Evolutionary conservation across 2,797 vertebrate genomes (phyloP).

Genomic region (Hozukius guyotensis): DNA sequence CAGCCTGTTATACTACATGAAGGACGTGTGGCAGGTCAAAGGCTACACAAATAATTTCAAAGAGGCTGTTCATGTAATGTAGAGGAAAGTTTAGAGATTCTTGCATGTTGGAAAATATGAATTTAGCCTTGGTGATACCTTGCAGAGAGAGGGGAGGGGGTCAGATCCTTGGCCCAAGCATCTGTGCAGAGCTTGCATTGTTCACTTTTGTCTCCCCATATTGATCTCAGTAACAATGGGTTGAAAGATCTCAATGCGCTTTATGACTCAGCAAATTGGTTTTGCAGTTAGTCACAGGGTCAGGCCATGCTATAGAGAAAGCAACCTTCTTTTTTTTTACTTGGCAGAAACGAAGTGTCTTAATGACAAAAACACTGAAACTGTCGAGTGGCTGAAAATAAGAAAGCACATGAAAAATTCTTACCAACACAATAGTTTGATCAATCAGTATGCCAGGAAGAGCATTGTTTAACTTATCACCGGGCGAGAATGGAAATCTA

Average conservation of each 20-base stretch:
- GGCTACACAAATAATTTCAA: neutral
- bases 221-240: constrained; percentile 68
- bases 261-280: constrained; percentile 69
- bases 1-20: neutral
- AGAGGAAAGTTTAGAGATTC: neutral
- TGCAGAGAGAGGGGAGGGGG: neutral
- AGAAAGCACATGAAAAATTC: constrained; percentile 30
- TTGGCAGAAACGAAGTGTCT: constrained; percentile 22
- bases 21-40: neutral
- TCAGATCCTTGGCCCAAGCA: constrained; percentile 18
- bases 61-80: neutral
- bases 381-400: constrained; percentile 39
- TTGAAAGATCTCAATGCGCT: constrained; percentile 47
- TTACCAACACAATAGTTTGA: constrained; percentile 30
- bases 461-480: constrained; percentile 19
- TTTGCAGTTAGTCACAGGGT: constrained; percentile 54
- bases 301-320: constrained; percentile 24
- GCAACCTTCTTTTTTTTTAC: constrained; percentile 9
- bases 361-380: constrained; percentile 46
- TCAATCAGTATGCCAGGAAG: constrained; percentile 34
- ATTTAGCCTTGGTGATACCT: neutral
- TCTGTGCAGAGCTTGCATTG: constrained; percentile 50
- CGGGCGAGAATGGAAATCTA: constrained; percentile 9
- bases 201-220: constrained; percentile 58
- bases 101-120: neutral